Percentiles rank a stretch among this genome's conserved stretches.
Conservation (phyloP, 2,797 vertebrate genomes). For the Phylloscopus collybita region DNA sequence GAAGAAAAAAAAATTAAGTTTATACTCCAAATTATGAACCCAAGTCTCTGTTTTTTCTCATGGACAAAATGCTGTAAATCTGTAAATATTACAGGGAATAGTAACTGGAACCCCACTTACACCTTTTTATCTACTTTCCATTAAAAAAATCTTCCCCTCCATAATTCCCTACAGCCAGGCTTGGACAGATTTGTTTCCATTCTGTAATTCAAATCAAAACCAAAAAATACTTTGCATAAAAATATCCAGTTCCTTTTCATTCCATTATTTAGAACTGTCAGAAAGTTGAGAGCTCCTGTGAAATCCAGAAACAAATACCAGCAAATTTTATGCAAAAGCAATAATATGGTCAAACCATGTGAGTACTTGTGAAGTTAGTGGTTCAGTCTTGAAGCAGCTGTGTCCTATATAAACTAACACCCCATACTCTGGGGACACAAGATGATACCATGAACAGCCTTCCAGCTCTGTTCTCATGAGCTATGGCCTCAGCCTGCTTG, state of each 20-base stretch:
- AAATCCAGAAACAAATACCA: not conserved
- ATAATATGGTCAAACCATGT: accelerated
- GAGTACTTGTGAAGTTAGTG: not conserved
- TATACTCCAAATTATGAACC: not conserved
- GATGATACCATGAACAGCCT: not conserved
- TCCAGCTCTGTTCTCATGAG: not conserved
- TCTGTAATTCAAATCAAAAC: not conserved
- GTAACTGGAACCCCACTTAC: not conserved
- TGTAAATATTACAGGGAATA: not conserved
- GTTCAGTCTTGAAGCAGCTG: not conserved
- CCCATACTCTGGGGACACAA: not conserved
- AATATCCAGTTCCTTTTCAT: not conserved
- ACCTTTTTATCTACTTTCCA: not conserved
- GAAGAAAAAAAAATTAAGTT: not conserved
- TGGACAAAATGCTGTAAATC: not conserved
- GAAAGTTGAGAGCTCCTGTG: not conserved
- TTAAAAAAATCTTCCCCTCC: not conserved
- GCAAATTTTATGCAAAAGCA: not conserved
- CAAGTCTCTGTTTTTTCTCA: not conserved
- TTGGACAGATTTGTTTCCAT: not conserved
- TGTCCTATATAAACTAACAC: not conserved
- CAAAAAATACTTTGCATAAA: not conserved
- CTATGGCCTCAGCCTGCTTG: not conserved
- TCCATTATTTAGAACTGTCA: not conserved
- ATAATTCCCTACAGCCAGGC: not conserved